A percentile compares a stretch with the other conserved stretches of the same genome.
Conservation (phyloP, 2,113 vertebrate species). For the Actinemys pallida region DNA sequence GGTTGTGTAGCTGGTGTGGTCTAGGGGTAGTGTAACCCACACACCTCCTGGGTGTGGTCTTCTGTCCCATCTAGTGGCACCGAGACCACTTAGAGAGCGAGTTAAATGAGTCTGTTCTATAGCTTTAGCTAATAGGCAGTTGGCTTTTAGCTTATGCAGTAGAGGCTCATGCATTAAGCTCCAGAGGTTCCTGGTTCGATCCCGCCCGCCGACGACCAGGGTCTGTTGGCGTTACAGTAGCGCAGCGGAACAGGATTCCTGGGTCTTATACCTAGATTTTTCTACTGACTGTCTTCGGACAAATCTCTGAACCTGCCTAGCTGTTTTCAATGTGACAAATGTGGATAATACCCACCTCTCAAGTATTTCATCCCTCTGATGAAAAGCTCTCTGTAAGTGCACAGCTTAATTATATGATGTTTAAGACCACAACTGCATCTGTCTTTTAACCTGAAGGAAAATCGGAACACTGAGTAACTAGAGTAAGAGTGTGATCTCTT, state of each 20-base stretch:
- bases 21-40: no score
- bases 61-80: no score
- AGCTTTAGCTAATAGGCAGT: no score
- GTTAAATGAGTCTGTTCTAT: no score
- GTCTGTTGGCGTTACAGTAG: no score
- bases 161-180: no score
- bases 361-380: background rate
- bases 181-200: no score
- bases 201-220: no score
- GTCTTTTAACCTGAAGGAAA: slow-evolving; percentile 35
- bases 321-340: background rate
- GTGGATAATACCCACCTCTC: background rate
- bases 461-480: background rate
- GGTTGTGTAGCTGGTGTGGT: no score
- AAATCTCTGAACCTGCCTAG: background rate
- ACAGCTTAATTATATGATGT: background rate
- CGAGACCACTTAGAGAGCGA: no score
- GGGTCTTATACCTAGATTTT: background rate
- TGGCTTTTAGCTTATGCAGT: no score
- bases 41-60: no score
- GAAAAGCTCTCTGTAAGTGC: background rate
- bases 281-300: background rate
- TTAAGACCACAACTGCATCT: background rate
- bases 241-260: background rate
- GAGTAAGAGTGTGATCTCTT: background rate